These are phyloP conservation scores for Cuculus canorus DNA, from an alignment of 2,797 vertebrate genomes.

Conservation along the genomic window DNA sequence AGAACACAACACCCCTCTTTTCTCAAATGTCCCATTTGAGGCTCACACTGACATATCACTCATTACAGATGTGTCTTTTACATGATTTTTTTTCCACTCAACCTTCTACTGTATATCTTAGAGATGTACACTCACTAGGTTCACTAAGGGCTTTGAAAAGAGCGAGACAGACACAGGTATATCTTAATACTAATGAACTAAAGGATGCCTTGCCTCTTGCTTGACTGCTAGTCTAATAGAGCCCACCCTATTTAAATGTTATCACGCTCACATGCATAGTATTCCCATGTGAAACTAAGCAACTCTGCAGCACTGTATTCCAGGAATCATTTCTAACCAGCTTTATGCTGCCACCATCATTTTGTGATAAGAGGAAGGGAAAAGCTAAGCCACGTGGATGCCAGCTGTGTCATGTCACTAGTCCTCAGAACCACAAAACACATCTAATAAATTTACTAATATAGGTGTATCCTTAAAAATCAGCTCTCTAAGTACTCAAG, in stretches of 20 bases:
- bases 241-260: background rate
- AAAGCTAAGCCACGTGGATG: background rate
- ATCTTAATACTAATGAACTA: background rate
- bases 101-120: background rate
- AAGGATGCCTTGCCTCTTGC: background rate
- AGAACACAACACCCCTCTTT: background rate
- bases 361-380: background rate
- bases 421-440: background rate
- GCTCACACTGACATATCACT: background rate
- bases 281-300: background rate
- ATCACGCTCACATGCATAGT: background rate
- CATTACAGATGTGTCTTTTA: background rate
- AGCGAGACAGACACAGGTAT: background rate
- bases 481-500: background rate
- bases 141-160: background rate
- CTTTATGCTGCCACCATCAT: rapidly evolving
- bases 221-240: background rate
- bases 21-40: background rate
- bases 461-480: background rate
- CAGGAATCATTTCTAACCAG: background rate
- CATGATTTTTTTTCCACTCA: background rate
- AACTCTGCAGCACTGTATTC: background rate
- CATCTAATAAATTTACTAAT: background rate
- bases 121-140: background rate
- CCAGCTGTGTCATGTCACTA: background rate